Evolutionary conservation across 2,888 invertebrate genomes (phyloP).

Genomic region (Agrotis segetum): DNA sequence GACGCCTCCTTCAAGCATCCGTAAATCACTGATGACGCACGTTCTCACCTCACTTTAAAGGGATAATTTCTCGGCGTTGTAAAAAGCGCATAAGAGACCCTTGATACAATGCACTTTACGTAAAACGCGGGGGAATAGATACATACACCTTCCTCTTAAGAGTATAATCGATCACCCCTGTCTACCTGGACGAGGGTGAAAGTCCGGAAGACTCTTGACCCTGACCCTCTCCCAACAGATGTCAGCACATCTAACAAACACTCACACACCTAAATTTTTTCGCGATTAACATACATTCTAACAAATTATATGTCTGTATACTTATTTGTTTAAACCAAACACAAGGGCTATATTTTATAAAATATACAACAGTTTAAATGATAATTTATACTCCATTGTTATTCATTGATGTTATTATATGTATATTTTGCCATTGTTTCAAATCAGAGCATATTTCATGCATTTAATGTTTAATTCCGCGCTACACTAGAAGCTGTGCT

Average conservation of each 20-base stretch:
- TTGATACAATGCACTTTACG: slow-evolving; percentile 20
- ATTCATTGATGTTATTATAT: slow-evolving; percentile 91
- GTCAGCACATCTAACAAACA: slow-evolving; percentile 8
- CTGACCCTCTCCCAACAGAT: slow-evolving; percentile 1
- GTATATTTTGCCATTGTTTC: slow-evolving; percentile 91
- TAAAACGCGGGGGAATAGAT: background rate
- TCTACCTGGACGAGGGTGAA: background rate
- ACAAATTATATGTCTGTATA: slow-evolving; percentile 79
- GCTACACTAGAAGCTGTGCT: slow-evolving; percentile 70
- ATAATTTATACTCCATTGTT: slow-evolving; percentile 91
- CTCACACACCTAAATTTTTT: slow-evolving; percentile 47
- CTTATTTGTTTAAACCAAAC: slow-evolving; percentile 80
- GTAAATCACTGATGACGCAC: background rate
- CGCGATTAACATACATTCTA: slow-evolving; percentile 72
- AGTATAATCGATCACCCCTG: slow-evolving; percentile 3
- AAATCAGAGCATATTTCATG: slow-evolving; percentile 91
- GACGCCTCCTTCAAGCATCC: background rate
- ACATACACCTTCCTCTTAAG: background rate
- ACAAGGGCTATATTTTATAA: slow-evolving; percentile 89
- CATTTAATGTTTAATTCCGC: slow-evolving; percentile 87
- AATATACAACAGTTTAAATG: slow-evolving; percentile 91
- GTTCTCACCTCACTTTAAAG: slow-evolving; percentile 1
- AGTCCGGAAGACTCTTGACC: slow-evolving; percentile 2
- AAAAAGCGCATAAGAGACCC: slow-evolving; percentile 4
- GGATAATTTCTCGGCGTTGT: slow-evolving; percentile 3